Percentiles rank a stretch among this genome's conserved stretches.
These are phyloP conservation scores for Arenaria interpres DNA, from an alignment of 2,113 vertebrate species.

Conservation along the genomic window DNA sequence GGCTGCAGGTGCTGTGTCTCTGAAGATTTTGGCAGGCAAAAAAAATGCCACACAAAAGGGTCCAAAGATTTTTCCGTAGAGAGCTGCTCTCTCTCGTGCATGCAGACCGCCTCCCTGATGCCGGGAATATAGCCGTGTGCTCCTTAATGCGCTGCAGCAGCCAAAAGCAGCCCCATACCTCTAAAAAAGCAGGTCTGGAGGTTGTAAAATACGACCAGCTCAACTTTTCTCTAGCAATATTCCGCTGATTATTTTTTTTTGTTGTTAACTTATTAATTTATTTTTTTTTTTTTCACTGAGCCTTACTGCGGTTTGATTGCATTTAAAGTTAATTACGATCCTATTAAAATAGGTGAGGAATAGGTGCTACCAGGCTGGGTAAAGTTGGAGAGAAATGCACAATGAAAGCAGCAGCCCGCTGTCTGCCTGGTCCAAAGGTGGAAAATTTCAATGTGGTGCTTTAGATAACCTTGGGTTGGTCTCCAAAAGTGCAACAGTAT, in stretches of 20 bases:
- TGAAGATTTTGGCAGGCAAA: constrained; percentile 62
- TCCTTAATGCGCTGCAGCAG: constrained; percentile 34
- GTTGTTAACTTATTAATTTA: neutral
- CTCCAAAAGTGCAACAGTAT: constrained; percentile 48
- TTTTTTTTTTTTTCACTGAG: neutral
- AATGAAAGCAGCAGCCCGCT: constrained; percentile 40
- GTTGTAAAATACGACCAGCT: constrained; percentile 65
- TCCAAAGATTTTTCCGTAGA: constrained; percentile 12
- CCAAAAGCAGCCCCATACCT: constrained; percentile 67
- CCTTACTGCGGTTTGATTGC: constrained; percentile 50
- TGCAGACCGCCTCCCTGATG: constrained; percentile 28
- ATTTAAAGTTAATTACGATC: constrained; percentile 41
- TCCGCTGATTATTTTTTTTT: neutral
- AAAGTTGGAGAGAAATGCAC: constrained; percentile 51
- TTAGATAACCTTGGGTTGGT: constrained; percentile 68
- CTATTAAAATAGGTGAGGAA: constrained; percentile 66
- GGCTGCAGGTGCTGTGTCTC: constrained; percentile 73
- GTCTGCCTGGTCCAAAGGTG: neutral
- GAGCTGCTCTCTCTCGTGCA: constrained; percentile 18
- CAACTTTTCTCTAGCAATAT: constrained; percentile 50
- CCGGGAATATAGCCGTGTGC: constrained; percentile 1
- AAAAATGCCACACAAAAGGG: constrained; percentile 22
- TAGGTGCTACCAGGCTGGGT: constrained; percentile 66
- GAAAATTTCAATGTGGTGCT: constrained; percentile 16
- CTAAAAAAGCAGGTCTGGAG: constrained; percentile 64